Evolutionary conservation across 2,113 vertebrate genomes (phyloP).

Genomic region (Lasiurus borealis): DNA sequence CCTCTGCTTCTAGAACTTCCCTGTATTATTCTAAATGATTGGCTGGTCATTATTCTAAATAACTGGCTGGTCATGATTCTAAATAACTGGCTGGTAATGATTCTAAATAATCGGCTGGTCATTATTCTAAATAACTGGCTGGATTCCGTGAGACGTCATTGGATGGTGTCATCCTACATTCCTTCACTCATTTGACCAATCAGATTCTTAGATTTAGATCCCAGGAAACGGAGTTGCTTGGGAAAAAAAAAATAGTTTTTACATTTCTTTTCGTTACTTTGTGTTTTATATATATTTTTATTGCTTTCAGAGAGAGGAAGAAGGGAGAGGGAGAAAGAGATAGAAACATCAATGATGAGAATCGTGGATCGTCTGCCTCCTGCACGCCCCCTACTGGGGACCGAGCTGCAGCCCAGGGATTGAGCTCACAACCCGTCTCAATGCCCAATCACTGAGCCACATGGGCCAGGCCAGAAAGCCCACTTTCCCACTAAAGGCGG

Average conservation of each 20-base stretch:
- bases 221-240: background rate
- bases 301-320: too few relatives aligned
- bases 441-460: too few relatives aligned
- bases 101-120: too few relatives aligned
- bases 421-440: too few relatives aligned
- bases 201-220: background rate
- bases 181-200: background rate
- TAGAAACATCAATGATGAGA: too few relatives aligned
- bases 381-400: too few relatives aligned
- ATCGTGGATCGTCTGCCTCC: too few relatives aligned
- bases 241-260: background rate
- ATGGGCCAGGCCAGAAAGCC: background rate
- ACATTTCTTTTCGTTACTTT: background rate
- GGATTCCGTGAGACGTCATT: background rate
- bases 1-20: background rate
- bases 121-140: too few relatives aligned
- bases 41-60: conserved; percentile 29
- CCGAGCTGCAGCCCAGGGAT: too few relatives aligned
- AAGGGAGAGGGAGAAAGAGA: too few relatives aligned
- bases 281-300: too few relatives aligned
- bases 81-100: background rate
- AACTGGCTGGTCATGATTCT: conserved; percentile 9
- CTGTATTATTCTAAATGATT: background rate
- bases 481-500: background rate
- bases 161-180: background rate